These are phyloP conservation scores for Luehdorfia chinensis DNA, from an alignment of 1,140 invertebrate genomes.

Conservation along the genomic window DNA sequence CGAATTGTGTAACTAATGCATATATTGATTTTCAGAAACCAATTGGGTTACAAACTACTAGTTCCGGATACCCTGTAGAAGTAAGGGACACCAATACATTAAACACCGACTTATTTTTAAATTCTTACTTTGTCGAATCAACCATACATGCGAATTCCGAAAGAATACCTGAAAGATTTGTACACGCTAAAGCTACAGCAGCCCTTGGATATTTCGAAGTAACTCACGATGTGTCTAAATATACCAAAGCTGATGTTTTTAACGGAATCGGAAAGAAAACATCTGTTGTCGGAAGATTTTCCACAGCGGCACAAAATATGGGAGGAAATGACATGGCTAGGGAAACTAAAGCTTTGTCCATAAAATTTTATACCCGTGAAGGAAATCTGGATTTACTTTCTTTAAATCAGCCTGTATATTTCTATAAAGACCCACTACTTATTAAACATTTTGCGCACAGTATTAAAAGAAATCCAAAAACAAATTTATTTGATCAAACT, in stretches of 20 bases:
- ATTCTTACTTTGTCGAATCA: slow-evolving; percentile 89
- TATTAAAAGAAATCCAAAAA: slow-evolving; percentile 83
- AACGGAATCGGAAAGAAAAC: slow-evolving; percentile 90
- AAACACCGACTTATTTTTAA: slow-evolving; percentile 81
- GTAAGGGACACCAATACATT: slow-evolving; percentile 80
- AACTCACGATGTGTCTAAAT: slow-evolving; percentile 93
- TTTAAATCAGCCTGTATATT: slow-evolving; percentile 85
- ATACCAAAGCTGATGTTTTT: slow-evolving; percentile 91
- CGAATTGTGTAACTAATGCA: too few relatives aligned
- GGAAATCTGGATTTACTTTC: slow-evolving; percentile 86
- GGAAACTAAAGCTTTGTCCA: slow-evolving; percentile 82
- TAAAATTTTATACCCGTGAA: slow-evolving; percentile 86
- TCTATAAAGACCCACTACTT: slow-evolving; percentile 84
- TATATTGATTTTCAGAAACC: slow-evolving; percentile 49
- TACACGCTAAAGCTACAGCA: slow-evolving; percentile 95
- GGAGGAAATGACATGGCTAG: slow-evolving; percentile 87
- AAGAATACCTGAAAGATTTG: slow-evolving; percentile 95
- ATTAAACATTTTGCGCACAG: slow-evolving; percentile 76
- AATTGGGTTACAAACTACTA: slow-evolving; percentile 79
- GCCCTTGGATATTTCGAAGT: slow-evolving; percentile 97
- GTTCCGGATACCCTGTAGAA: slow-evolving; percentile 84
- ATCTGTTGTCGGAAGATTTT: slow-evolving; percentile 83
- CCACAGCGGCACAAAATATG: slow-evolving; percentile 88
- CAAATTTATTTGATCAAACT: slow-evolving; percentile 84
- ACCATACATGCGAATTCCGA: slow-evolving; percentile 81